Base-by-base conservation (phyloP, 2,888 invertebrate species). In the Archaeoteleia sp. region DNA sequence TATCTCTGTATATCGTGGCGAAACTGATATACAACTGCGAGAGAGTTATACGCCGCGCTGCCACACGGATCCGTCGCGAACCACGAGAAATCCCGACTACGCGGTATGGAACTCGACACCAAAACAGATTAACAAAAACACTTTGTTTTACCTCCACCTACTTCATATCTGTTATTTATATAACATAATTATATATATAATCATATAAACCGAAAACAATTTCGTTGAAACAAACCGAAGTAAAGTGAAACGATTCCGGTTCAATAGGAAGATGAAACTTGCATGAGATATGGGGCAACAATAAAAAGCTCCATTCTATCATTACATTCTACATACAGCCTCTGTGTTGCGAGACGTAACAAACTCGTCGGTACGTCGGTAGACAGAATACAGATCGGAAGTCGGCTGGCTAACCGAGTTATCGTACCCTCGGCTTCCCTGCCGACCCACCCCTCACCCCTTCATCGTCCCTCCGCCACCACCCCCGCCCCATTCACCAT, bases 311-410 rank as follows among this genome's bases (percentile, higher is more conserved):
- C 48, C 55, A 55, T 68, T 43, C 43, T 37, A 55, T 68, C 45
- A 65, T 58, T 57, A 46, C 53, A 66, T 54, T 54, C 57, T 66
- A 42, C 53, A 60, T 58, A 45, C 23, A 15, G 39, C n/a, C 40
- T 49, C 25, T 55, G 45, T 29, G 43, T 40, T 46, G 15, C 40
- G 62, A 45, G 58, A 72, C 71, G 79, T 78, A 81, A 83, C 82
- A 82, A 82, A 82, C 81, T 81, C 78, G 75, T 75, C 74, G 77
- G 78, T 74, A 78, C 77, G 75, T 76, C 73, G 78, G 78, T 75
- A 78, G 80, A 78, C 77, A 75, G 82, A 82, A 82, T 82, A 82
- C 82, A 82, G 79, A 82, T 82, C 82, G 82, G 77, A 81, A 80
- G 79, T 78, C 78, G 77, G 75, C 76, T 71, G 72, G 76, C 79